Conservation (phyloP, 2,113 vertebrate species). For the Protomyctophum bolini region DNA sequence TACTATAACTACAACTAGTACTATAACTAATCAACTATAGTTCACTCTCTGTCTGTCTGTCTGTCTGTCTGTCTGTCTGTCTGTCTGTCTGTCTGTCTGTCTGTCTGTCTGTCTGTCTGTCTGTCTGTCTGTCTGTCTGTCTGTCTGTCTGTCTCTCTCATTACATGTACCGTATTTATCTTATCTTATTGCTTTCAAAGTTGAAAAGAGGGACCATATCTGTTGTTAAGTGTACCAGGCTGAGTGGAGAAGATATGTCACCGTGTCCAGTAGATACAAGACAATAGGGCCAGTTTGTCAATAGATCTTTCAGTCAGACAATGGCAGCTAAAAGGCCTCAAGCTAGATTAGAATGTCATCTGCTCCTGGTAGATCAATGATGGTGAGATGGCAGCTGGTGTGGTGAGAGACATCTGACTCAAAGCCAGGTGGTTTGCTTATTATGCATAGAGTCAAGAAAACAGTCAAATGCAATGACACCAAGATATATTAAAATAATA, state of each 20-base stretch:
- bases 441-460: constrained; percentile 21
- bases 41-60: no score
- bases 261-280: constrained; percentile 31
- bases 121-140: not conserved
- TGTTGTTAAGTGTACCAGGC: not conserved
- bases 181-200: not conserved
- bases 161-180: not conserved
- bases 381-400: constrained; percentile 38
- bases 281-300: constrained; percentile 27
- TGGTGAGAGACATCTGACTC: not conserved
- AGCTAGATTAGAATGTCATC: constrained; percentile 17
- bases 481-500: no score
- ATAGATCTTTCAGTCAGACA: constrained; percentile 38
- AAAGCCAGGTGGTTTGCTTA: not conserved
- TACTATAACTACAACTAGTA: no score
- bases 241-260: not conserved
- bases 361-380: constrained; percentile 21
- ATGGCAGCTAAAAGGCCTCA: constrained; percentile 35
- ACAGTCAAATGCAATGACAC: not conserved
- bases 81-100: no score
- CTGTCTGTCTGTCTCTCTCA: not conserved
- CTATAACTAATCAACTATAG: no score
- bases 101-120: not conserved
- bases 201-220: not conserved
- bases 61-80: no score